A percentile compares a stretch with the other conserved stretches of the same genome.
phyloP scores from a whole-genome alignment of 2,797 vertebrate genomes.

The Ataeniobius toweri region DNA sequence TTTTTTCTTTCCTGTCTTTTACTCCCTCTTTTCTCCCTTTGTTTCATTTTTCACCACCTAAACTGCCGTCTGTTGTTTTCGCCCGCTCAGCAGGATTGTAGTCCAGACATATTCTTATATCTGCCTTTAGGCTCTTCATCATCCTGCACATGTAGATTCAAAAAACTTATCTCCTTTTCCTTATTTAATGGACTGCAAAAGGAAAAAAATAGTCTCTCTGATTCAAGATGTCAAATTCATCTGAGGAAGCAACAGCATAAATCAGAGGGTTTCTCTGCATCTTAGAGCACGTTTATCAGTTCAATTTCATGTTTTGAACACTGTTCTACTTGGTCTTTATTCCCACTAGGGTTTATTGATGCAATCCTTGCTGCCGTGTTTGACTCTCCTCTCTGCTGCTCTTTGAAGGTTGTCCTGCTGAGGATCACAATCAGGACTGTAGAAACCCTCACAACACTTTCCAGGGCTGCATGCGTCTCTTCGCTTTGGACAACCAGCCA shows the following conservation, averaged over 20 bases:
- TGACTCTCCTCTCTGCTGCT: not conserved
- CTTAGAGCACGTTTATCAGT: not conserved
- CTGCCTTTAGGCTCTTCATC: constrained; percentile 26
- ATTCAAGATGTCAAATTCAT: constrained; percentile 15
- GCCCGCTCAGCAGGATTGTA: constrained; percentile 22
- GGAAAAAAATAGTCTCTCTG: not conserved
- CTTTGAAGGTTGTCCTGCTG: constrained; percentile 84
- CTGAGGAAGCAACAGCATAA: constrained; percentile 14
- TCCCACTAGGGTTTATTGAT: not conserved
- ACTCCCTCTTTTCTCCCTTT: not conserved
- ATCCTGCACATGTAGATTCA: constrained; percentile 13
- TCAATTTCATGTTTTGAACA: not conserved
- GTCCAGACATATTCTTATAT: constrained; percentile 25
- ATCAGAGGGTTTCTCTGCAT: not conserved
- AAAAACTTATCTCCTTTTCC: not conserved
- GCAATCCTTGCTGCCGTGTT: not conserved
- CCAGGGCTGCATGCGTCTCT: constrained; percentile 90
- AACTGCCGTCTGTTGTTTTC: constrained; percentile 29
- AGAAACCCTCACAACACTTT: constrained; percentile 81
- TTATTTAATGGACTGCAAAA: constrained; percentile 4
- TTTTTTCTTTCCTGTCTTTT: not conserved
- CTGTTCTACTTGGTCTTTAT: not conserved
- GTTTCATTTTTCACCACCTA: constrained; percentile 11
- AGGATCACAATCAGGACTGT: constrained; percentile 74
- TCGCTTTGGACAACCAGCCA: constrained; percentile 75